A percentile compares a stretch with the other conserved stretches of the same genome.
phyloP scores from a whole-genome alignment of 2,888 invertebrate genomes.

The Leptinotarsa rubiginosa region DNA sequence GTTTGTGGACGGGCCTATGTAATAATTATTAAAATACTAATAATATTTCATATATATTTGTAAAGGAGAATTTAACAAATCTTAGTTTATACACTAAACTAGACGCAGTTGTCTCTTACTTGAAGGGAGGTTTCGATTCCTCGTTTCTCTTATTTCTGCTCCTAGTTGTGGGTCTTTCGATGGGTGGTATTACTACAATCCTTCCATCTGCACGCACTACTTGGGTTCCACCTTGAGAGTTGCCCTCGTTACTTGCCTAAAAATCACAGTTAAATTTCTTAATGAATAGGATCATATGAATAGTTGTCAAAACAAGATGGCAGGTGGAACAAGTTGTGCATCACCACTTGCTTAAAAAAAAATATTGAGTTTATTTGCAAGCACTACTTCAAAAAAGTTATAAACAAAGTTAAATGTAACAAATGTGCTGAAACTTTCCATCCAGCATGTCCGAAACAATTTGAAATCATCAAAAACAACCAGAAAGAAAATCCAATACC shows the following conservation, averaged over 20 bases:
- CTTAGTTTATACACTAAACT: neutral
- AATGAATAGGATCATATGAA: too few species aligned
- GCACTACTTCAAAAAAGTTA: conserved; percentile 10
- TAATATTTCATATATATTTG: too few species aligned
- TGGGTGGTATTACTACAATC: conserved; percentile 82
- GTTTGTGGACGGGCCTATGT: conserved; percentile 52
- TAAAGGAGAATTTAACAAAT: too few species aligned
- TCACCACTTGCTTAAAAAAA: neutral
- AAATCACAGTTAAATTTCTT: conserved; percentile 5
- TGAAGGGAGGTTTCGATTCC: conserved; percentile 48
- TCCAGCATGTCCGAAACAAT: neutral
- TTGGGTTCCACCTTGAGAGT: conserved; percentile 69
- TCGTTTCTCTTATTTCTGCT: conserved; percentile 71
- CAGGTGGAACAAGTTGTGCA: neutral
- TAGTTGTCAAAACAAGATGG: neutral
- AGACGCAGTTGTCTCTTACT: conserved; percentile 51
- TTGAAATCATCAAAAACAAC: neutral
- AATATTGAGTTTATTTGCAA: neutral
- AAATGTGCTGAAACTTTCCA: conserved; percentile 7
- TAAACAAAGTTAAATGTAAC: neutral
- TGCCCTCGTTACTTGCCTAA: conserved; percentile 43
- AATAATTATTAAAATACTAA: too few species aligned
- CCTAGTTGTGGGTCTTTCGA: conserved; percentile 85
- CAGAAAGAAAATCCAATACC: neutral
- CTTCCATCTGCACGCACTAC: conserved; percentile 81